phyloP scores from a whole-genome alignment of 2,113 vertebrate species.

The Scomber japonicus region DNA sequence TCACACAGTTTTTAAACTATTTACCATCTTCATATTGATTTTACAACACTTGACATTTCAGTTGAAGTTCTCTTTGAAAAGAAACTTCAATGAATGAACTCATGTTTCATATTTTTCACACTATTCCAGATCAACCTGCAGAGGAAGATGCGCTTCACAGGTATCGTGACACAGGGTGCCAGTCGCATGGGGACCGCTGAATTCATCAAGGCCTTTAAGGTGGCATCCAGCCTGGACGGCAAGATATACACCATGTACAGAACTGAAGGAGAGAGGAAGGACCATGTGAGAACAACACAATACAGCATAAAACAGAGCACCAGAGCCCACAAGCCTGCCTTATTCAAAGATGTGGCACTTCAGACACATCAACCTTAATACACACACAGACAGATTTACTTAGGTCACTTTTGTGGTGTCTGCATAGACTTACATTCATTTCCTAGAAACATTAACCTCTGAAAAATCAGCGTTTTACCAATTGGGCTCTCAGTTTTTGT shows the following conservation, averaged over 20 bases:
- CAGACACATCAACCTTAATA: too few species aligned
- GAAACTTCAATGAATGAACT: background rate
- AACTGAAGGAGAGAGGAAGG: conserved; percentile 68
- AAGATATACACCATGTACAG: conserved; percentile 86
- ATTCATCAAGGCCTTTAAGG: conserved; percentile 91
- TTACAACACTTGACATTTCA: background rate
- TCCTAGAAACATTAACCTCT: too few species aligned
- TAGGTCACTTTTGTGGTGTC: too few species aligned
- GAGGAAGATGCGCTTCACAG: conserved; percentile 90
- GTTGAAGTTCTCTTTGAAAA: background rate
- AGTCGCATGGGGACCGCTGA: conserved; percentile 88
- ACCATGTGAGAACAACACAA: conserved; percentile 83
- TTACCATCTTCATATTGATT: background rate
- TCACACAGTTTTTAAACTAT: background rate
- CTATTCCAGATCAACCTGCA: conserved; percentile 89
- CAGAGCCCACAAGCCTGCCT: background rate
- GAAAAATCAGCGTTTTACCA: too few species aligned
- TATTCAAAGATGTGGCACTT: too few species aligned
- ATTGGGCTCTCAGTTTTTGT: too few species aligned
- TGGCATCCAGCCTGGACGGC: conserved; percentile 90
- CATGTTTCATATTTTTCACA: background rate
- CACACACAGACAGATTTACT: too few species aligned
- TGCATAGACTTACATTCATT: too few species aligned
- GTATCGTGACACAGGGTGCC: conserved; percentile 92
- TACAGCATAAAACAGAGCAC: background rate